phyloP scores from a whole-genome alignment of 2,113 vertebrate genomes.

The Siniperca knerii region DNA sequence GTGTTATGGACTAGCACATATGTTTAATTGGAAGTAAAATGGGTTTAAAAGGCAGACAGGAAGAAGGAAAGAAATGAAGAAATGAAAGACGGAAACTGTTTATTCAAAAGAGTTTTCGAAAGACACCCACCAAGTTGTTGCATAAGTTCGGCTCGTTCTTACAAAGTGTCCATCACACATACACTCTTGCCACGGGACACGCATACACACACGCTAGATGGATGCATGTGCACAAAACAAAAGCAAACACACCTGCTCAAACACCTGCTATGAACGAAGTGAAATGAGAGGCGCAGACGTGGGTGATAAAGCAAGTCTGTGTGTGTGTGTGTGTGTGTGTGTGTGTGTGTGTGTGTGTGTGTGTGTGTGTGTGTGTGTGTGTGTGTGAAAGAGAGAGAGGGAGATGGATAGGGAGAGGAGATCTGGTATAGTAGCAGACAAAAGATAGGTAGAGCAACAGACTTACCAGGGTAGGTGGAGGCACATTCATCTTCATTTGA shows the following conservation, averaged over 20 bases:
- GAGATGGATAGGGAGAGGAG: conserved; percentile 31
- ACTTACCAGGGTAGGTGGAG: conserved; percentile 47
- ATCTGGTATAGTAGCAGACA: conserved; percentile 25
- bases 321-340: neutral
- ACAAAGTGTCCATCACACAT: neutral
- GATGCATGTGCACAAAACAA: conserved; percentile 37
- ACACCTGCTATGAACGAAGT: conserved; percentile 55
- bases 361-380: neutral
- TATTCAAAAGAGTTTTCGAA: neutral
- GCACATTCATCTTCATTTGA: conserved; percentile 75
- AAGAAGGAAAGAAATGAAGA: neutral
- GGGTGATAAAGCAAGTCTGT: conserved; percentile 11
- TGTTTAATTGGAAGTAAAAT: conserved; percentile 6
- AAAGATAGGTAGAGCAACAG: conserved; percentile 51
- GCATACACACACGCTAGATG: neutral
- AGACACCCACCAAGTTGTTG: conserved; percentile 6
- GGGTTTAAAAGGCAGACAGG: neutral
- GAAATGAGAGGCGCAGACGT: conserved; percentile 34
- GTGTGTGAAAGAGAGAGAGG: neutral
- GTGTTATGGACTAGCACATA: neutral
- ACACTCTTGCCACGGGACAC: neutral
- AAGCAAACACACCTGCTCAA: conserved; percentile 61
- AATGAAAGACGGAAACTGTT: neutral
- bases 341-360: neutral
- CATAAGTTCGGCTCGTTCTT: neutral